These are phyloP conservation scores for Scomber colias DNA, from an alignment of 2,113 vertebrate genomes.

Conservation along the genomic window DNA sequence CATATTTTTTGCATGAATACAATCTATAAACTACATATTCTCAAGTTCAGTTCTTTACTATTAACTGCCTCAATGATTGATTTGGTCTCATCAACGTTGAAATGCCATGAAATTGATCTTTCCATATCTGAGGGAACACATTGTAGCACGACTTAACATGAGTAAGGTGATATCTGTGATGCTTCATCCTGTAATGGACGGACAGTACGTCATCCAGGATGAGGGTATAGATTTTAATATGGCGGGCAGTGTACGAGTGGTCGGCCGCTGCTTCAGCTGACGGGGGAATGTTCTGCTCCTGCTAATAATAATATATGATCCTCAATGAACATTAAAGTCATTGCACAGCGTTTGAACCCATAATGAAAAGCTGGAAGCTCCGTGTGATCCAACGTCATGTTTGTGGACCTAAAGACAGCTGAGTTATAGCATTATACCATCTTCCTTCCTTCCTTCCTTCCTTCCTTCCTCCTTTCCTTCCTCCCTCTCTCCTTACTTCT, in stretches of 20 bases:
- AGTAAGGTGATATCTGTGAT: slow-evolving; percentile 5
- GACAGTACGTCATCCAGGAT: slow-evolving; percentile 7
- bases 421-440: background rate
- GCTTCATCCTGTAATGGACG: slow-evolving; percentile 23
- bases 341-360: slow-evolving; percentile 19
- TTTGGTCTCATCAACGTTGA: background rate
- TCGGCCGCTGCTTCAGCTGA: slow-evolving; percentile 11
- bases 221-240: slow-evolving; percentile 17
- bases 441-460: too few relatives aligned
- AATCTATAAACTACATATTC: background rate
- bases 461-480: too few relatives aligned
- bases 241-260: background rate
- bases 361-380: slow-evolving; percentile 5
- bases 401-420: background rate
- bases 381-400: slow-evolving; percentile 7
- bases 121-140: background rate
- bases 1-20: too few relatives aligned
- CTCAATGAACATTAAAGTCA: slow-evolving; percentile 38
- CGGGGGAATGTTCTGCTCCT: background rate
- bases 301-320: slow-evolving; percentile 23
- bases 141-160: background rate
- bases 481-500: too few relatives aligned
- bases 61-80: background rate
- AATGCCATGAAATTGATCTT: slow-evolving; percentile 10
- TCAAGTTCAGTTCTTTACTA: background rate